phyloP scores from a whole-genome alignment of 2,888 invertebrate genomes.

The Eupithecia tripunctaria region DNA sequence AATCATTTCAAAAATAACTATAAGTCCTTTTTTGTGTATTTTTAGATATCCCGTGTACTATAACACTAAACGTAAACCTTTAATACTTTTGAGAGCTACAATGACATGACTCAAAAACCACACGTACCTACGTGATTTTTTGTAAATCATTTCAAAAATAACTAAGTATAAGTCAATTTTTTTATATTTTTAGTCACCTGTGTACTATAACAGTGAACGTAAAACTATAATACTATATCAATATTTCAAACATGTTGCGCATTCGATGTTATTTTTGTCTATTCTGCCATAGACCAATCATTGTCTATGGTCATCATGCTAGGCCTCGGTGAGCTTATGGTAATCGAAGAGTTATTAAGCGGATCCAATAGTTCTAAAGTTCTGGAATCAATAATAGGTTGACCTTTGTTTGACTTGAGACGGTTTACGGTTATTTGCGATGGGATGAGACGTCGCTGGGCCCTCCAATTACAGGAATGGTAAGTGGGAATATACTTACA shows the following conservation, averaged over 20 bases:
- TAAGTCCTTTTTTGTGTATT: too few relatives aligned
- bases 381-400: constrained; percentile 9
- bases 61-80: too few relatives aligned
- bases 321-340: background rate
- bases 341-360: constrained; percentile 23
- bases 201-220: too few relatives aligned
- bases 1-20: too few relatives aligned
- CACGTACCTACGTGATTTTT: too few relatives aligned
- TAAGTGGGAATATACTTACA: constrained; percentile 4
- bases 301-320: constrained; percentile 1
- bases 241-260: background rate
- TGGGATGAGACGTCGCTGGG: background rate
- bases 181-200: too few relatives aligned
- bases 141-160: too few relatives aligned
- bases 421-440: constrained; percentile 1
- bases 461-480: constrained; percentile 7
- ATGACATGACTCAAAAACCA: too few relatives aligned
- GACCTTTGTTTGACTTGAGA: constrained; percentile 8
- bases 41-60: too few relatives aligned
- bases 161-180: too few relatives aligned
- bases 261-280: background rate
- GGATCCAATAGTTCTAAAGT: background rate
- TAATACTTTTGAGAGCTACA: too few relatives aligned
- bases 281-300: background rate
- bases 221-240: too few relatives aligned